Percentiles rank a stretch among this genome's conserved stretches.
Evolutionary conservation across 2,888 invertebrate species (phyloP).

Genomic region (Polietes domitor): DNA sequence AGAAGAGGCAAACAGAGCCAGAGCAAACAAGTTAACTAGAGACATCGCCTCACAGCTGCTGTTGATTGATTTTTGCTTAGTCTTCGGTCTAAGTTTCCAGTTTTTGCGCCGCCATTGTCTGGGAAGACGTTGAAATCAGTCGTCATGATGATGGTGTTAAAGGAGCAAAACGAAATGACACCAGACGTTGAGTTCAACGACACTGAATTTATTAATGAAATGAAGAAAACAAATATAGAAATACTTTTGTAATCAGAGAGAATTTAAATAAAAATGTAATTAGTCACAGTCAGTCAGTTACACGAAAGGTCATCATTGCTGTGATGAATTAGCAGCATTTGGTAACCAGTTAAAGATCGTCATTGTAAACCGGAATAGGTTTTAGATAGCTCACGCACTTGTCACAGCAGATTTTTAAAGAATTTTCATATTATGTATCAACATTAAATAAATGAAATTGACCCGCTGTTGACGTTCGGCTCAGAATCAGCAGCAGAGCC

Average conservation of each 20-base stretch:
- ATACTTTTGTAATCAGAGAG: no score
- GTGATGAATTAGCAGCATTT: no score
- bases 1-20: conserved; percentile 8
- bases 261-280: no score
- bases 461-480: no score
- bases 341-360: no score
- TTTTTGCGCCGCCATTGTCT: conserved; percentile 1
- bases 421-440: no score
- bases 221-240: neutral
- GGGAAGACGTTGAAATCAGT: conserved; percentile 16
- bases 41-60: neutral
- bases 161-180: conserved; percentile 5
- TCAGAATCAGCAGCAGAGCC: no score
- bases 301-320: neutral
- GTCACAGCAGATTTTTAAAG: no score
- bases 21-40: neutral
- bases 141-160: neutral
- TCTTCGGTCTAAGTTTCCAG: conserved; percentile 27
- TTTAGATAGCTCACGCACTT: no score
- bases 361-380: no score
- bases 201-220: conserved; percentile 3
- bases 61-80: conserved; percentile 41
- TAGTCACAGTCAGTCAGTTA: no score
- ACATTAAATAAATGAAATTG: no score
- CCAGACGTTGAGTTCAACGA: conserved; percentile 44